Conservation (phyloP, 2,888 invertebrate species). For the Macrophya annulata region DNA sequence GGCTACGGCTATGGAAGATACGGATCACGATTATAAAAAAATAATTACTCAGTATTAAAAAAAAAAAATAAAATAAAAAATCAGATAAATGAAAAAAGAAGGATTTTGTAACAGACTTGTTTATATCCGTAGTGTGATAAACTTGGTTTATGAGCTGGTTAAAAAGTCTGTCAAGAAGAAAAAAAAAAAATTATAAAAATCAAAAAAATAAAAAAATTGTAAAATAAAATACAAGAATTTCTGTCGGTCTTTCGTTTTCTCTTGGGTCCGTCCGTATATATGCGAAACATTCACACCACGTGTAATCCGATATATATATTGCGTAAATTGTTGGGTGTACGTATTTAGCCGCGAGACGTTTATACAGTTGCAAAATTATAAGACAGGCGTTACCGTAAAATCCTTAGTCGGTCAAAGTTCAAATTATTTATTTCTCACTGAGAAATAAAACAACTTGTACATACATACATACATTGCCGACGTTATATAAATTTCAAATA, state of each 20-base stretch:
- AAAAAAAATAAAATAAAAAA: constrained; percentile 60
- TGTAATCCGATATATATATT: neutral
- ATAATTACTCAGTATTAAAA: neutral
- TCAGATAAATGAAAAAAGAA: too few relatives aligned
- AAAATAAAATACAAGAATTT: constrained; percentile 60
- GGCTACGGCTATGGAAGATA: too few relatives aligned
- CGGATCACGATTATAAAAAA: neutral
- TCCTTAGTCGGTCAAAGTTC: constrained; percentile 36
- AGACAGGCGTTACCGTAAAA: constrained; percentile 29
- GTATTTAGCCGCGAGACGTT: constrained; percentile 34
- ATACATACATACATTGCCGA: too few relatives aligned
- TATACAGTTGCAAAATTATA: constrained; percentile 27
- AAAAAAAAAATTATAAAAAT: too few relatives aligned
- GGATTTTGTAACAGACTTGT: constrained; percentile 3
- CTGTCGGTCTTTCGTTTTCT: constrained; percentile 26
- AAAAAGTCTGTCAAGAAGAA: constrained; percentile 55
- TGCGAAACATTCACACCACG: constrained; percentile 14
- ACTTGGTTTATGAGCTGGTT: neutral
- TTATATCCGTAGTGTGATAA: neutral
- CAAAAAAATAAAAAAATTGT: too few relatives aligned
- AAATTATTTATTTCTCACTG: neutral
- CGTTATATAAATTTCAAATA: neutral
- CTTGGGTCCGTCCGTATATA: too few relatives aligned
- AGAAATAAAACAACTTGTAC: neutral
- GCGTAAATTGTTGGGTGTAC: constrained; percentile 14